Base-by-base conservation (phyloP, 1,140 invertebrate species). In the Apis dorsata region DNA sequence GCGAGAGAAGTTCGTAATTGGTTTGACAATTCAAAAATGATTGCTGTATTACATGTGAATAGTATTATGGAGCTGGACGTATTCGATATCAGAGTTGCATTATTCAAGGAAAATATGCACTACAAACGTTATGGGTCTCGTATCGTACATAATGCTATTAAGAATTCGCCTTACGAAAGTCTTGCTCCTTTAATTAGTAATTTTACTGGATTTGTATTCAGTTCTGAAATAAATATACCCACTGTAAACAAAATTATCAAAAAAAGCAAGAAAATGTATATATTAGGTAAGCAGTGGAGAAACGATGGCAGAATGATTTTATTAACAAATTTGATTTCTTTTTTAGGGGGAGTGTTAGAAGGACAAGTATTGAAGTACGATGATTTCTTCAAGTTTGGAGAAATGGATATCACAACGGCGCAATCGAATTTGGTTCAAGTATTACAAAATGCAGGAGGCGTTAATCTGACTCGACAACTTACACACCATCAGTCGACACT, bases 31-130 rank as follows among this genome's bases (percentile, higher is more conserved):
- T 97, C 97, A 1, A 95, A 95, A 90, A 95, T 97, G 94, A 91
- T 97, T 81, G 95, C 94, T 44, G 95, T 97, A 82, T 94, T 96
- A 76, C 97, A 97, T 88, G 80, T 94, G 34, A 97, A 97, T 94
- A 95, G 96, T 0, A 96, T 97, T 8, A 92, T 88, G 11, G 90
- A 91, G 71, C 94, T 95, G 34, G 95, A 96, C 1, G 91, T 95
- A 85, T 96, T 95, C 81, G 95, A 95, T 21, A 93, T 96, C 19
- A 94, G 92, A 86, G 95, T 96, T 17, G 87, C 94, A 55, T 92
- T 97, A 71, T 94, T 94, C 80, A 96, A 95, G 87, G 91, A 95
- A 81, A 95, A 96, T 81, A 96, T 97, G 95, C 94, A 95, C 85
- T 92, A 95, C 12, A 96, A 96, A 91, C 90, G 88, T 28, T 97